A percentile compares a stretch with the other conserved stretches of the same genome.
phyloP scores from a whole-genome alignment of 2,113 vertebrate species.

The Megaceryle maxima region DNA sequence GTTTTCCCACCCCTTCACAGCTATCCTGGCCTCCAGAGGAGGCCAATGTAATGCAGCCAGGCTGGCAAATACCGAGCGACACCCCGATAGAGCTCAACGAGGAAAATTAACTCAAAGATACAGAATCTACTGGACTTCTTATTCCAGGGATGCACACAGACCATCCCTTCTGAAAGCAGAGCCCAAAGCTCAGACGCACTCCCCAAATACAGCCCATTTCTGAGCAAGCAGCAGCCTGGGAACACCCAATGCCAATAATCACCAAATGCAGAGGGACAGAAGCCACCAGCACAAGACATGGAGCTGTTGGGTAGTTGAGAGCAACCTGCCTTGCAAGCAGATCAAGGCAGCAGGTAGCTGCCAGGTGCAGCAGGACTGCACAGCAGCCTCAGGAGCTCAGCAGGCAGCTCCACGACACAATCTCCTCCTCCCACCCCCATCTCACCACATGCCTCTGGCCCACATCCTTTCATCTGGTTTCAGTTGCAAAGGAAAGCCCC shows the following conservation, averaged over 20 bases:
- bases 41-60: background rate
- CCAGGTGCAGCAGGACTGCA: background rate
- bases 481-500: background rate
- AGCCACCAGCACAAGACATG: rapidly evolving
- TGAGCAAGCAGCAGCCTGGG: background rate
- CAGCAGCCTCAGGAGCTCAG: background rate
- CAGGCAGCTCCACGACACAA: background rate
- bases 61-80: background rate
- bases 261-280: background rate
- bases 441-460: background rate
- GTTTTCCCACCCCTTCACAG: background rate
- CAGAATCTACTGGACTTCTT: background rate
- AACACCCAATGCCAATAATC: background rate
- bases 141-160: background rate
- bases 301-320: background rate
- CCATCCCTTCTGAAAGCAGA: background rate
- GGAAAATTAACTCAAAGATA: background rate
- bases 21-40: background rate
- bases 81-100: rapidly evolving
- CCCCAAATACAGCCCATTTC: background rate
- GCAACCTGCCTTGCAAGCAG: background rate
- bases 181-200: background rate
- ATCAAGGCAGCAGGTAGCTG: background rate
- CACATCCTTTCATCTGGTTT: background rate
- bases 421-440: background rate